phyloP scores from a whole-genome alignment of 2,797 vertebrate genomes.

The Tympanoctomys barrerae region DNA sequence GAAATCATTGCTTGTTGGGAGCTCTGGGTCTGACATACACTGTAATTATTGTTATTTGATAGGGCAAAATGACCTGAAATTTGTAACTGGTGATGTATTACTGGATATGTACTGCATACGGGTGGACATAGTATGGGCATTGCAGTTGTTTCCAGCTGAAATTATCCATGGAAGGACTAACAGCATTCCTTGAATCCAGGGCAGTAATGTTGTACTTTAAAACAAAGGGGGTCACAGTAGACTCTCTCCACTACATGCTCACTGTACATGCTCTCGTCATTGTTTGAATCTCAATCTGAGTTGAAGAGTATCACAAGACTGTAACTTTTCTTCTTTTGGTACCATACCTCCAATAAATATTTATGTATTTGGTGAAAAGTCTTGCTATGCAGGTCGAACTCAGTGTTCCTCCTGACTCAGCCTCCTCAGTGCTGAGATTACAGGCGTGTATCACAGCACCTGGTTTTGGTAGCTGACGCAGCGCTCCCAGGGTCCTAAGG shows the following conservation, averaged over 20 bases:
- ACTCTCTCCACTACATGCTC: background rate
- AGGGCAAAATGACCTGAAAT: too few species aligned
- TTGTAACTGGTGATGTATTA: background rate
- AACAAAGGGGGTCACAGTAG: background rate
- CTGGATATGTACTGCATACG: background rate
- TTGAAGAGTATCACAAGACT: background rate
- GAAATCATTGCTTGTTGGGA: background rate
- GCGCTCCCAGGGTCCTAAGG: too few species aligned
- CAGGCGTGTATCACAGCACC: too few species aligned
- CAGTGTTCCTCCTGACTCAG: too few species aligned
- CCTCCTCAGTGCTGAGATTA: too few species aligned
- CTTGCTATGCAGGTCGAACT: too few species aligned
- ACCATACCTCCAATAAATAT: background rate
- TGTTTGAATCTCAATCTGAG: background rate
- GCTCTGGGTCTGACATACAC: background rate
- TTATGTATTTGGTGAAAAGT: background rate
- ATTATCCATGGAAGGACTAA: background rate
- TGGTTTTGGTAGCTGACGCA: too few species aligned
- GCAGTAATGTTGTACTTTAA: background rate
- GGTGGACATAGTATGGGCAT: background rate
- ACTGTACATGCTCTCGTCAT: rapidly evolving
- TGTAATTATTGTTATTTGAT: background rate
- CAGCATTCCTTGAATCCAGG: background rate
- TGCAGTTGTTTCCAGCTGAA: background rate
- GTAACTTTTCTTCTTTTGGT: background rate